Evolutionary conservation across 2,797 vertebrate genomes (phyloP).

Genomic region (Crocidura indochinensis): DNA sequence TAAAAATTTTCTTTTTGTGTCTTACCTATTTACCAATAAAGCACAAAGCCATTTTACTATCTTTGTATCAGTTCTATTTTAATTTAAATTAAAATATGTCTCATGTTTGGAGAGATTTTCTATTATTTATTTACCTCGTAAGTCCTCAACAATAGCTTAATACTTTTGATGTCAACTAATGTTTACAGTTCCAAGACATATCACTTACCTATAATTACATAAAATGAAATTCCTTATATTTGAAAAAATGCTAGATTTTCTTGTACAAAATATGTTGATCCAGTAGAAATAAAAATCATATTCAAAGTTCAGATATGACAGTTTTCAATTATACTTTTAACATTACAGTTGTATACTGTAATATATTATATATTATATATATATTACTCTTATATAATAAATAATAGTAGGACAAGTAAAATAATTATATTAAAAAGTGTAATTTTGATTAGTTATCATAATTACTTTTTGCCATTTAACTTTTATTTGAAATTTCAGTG

Average conservation of each 20-base stretch:
- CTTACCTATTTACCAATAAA: not conserved
- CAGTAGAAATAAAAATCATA: conserved; percentile 15
- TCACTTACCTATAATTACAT: not conserved
- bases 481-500: not conserved
- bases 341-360: not conserved
- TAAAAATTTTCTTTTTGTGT: conserved; percentile 45
- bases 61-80: conserved; percentile 41
- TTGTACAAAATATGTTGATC: not conserved
- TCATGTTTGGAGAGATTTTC: not conserved
- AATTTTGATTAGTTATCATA: conserved; percentile 8
- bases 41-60: not conserved
- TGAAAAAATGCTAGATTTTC: conserved; percentile 19
- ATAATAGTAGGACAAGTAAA: conserved; percentile 25
- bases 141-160: conserved; percentile 57
- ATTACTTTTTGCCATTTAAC: not conserved
- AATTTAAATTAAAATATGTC: not conserved
- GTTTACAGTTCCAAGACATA: not conserved
- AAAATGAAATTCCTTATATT: conserved; percentile 32
- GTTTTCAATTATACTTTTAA: conserved; percentile 36
- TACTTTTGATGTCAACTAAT: conserved; percentile 71
- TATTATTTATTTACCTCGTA: conserved; percentile 5
- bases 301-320: not conserved
- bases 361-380: too few species aligned
- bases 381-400: conserved; percentile 2
- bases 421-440: not conserved